A percentile compares a stretch with the other conserved stretches of the same genome.
phyloP scores from a whole-genome alignment of 1,140 invertebrate genomes.

The Bombus terrestris region DNA sequence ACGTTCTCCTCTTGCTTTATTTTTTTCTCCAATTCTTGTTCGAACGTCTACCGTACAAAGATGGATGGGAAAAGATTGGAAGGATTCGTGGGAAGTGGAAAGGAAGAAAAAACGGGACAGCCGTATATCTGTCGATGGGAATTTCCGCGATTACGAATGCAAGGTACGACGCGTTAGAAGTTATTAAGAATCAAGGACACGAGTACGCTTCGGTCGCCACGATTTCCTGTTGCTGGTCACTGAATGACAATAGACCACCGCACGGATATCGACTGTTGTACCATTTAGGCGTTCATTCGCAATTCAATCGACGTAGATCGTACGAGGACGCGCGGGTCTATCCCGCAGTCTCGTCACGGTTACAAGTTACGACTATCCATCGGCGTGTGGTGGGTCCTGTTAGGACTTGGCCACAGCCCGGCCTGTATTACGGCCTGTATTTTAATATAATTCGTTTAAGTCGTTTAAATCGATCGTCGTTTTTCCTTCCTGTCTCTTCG shows the following conservation, averaged over 20 bases:
- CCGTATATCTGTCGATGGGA: slow-evolving; percentile 16
- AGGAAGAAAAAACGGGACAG: slow-evolving; percentile 10
- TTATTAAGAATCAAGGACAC: slow-evolving; percentile 67
- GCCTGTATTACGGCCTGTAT: slow-evolving; percentile 33
- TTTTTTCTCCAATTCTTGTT: neutral
- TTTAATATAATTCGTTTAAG: neutral
- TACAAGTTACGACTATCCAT: slow-evolving; percentile 61
- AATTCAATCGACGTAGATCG: slow-evolving; percentile 68
- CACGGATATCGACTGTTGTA: slow-evolving; percentile 57
- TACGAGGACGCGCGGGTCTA: slow-evolving; percentile 53
- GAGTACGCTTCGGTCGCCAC: slow-evolving; percentile 39
- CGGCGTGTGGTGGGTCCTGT: slow-evolving; percentile 53
- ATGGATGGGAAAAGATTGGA: neutral
- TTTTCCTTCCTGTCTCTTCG: neutral
- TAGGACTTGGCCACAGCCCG: slow-evolving; percentile 13
- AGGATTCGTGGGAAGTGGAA: neutral
- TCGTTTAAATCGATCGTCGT: neutral
- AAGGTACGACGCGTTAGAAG: slow-evolving; percentile 28
- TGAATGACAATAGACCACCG: slow-evolving; percentile 60
- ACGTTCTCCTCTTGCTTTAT: neutral
- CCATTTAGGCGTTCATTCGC: slow-evolving; percentile 65
- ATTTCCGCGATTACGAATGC: slow-evolving; percentile 53
- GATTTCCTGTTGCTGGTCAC: slow-evolving; percentile 64
- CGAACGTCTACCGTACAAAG: neutral
- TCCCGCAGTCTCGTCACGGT: slow-evolving; percentile 60